Evolutionary conservation across 2,113 vertebrate species (phyloP).

Genomic region (Cygnus buccinator): DNA sequence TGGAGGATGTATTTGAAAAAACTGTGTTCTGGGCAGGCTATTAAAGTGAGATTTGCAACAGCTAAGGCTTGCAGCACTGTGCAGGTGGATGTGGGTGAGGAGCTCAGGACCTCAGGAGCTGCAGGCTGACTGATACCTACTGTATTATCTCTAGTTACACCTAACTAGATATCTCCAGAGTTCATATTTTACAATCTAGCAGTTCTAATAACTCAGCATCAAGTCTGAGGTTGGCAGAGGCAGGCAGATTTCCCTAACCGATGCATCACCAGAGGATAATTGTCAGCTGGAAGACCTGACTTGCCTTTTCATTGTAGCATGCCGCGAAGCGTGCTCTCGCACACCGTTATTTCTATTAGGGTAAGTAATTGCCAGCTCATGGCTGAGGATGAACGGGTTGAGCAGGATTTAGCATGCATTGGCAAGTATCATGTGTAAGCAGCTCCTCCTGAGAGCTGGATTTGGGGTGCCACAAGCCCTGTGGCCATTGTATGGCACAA

Average conservation of each 20-base stretch:
- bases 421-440: neutral
- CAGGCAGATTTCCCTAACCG: neutral
- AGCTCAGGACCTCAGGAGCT: neutral
- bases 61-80: neutral
- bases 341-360: rapidly evolving
- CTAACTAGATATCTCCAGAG: neutral
- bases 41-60: neutral
- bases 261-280: neutral
- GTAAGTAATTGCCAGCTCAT: neutral
- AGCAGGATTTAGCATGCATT: neutral
- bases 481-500: rapidly evolving
- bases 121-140: neutral
- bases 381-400: neutral
- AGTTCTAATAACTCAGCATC: neutral
- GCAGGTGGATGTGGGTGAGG: neutral
- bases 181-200: neutral
- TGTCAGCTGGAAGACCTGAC: neutral
- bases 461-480: rapidly evolving
- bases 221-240: neutral
- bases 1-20: neutral
- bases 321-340: neutral
- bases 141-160: neutral
- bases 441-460: rapidly evolving
- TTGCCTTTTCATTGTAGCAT: neutral
- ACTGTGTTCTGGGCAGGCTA: neutral